phyloP scores from a whole-genome alignment of 2,113 vertebrate genomes.

The Parotia lawesii region DNA sequence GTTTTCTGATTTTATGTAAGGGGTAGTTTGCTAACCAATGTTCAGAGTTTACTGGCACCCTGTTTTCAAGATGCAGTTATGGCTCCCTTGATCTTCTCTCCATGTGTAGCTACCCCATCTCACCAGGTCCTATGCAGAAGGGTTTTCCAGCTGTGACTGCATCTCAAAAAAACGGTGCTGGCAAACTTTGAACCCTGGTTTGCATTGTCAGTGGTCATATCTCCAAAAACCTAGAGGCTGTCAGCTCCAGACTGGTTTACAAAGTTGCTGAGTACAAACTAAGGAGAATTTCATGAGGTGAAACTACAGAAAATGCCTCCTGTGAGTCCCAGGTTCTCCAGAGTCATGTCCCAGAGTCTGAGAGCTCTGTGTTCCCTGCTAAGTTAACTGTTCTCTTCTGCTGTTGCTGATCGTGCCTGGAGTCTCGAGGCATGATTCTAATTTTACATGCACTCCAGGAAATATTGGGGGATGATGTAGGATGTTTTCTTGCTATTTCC shows the following conservation, averaged over 20 bases:
- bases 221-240: not conserved
- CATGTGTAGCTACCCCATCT: not conserved
- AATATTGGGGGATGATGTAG: not conserved
- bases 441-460: not conserved
- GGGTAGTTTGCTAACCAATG: not conserved
- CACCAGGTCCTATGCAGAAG: fast-evolving
- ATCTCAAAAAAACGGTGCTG: not conserved
- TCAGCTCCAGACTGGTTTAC: not conserved
- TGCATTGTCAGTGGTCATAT: not conserved
- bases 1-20: not conserved
- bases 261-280: not conserved
- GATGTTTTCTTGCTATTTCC: not conserved
- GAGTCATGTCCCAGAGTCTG: fast-evolving
- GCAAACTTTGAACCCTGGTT: not conserved
- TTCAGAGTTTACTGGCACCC: not conserved
- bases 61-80: not conserved
- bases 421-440: not conserved
- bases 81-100: not conserved
- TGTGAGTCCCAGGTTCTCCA: not conserved
- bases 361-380: not conserved
- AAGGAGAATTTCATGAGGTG: not conserved
- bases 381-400: not conserved
- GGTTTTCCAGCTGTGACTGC: not conserved
- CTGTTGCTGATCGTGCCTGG: not conserved
- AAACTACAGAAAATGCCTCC: not conserved